phyloP scores from a whole-genome alignment of 2,797 vertebrate species.

The Nannoperca australis region DNA sequence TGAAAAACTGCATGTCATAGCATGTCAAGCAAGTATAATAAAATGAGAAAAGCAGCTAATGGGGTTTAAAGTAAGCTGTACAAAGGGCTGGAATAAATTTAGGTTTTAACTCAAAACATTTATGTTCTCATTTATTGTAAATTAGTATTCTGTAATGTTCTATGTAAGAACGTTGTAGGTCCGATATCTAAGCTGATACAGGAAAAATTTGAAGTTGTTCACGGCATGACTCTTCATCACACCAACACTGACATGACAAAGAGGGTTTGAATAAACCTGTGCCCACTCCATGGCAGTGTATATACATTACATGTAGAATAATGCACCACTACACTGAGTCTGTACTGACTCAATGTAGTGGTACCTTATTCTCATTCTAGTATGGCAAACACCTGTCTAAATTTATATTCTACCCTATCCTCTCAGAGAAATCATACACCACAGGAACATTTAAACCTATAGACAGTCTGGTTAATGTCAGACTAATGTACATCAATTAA shows the following conservation, averaged over 20 bases:
- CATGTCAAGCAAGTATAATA: not conserved
- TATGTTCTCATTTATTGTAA: not conserved
- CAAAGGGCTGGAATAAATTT: slow-evolving; percentile 5
- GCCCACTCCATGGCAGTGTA: not conserved
- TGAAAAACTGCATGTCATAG: slow-evolving; percentile 20
- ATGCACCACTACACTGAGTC: not conserved
- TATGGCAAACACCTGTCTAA: not conserved
- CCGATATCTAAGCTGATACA: not conserved
- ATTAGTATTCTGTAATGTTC: slow-evolving; percentile 6
- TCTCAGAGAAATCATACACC: not conserved
- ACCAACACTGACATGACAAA: not conserved
- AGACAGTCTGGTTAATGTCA: not conserved
- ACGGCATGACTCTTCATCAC: not conserved
- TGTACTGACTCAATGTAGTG: too few species aligned
- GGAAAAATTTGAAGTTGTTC: slow-evolving; percentile 7
- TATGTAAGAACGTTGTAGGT: not conserved
- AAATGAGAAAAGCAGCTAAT: slow-evolving; percentile 1
- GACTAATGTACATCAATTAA: slow-evolving; percentile 4
- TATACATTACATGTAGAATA: not conserved
- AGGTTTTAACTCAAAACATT: not conserved
- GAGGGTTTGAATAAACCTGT: slow-evolving; percentile 1
- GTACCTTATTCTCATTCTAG: too few species aligned
- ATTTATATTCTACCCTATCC: not conserved
- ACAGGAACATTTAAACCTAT: not conserved
- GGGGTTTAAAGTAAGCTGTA: not conserved